Conservation (phyloP, 2,797 vertebrate genomes). For the Apodemus agrarius region DNA sequence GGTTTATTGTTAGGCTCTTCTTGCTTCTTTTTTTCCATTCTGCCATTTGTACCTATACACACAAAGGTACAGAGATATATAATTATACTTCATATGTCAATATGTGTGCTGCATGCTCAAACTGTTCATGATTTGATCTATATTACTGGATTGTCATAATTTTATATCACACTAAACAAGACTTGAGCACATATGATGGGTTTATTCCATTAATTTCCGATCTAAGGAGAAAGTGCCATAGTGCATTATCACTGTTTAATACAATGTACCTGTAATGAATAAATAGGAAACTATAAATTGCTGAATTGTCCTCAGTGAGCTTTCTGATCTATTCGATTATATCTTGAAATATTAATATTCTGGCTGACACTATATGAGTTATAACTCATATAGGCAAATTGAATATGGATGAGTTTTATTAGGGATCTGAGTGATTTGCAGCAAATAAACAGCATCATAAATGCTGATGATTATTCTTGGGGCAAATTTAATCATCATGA, state of each 20-base stretch:
- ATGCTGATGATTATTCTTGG: conserved; percentile 56
- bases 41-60: neutral
- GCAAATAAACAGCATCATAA: conserved; percentile 73
- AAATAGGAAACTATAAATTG: conserved; percentile 71
- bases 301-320: conserved; percentile 56
- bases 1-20: neutral
- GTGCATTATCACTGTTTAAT: conserved; percentile 37
- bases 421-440: conserved; percentile 62
- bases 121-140: conserved; percentile 1
- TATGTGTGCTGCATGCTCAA: neutral
- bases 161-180: conserved; percentile 23
- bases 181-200: neutral
- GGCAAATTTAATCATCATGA: conserved; percentile 61
- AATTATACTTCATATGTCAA: conserved; percentile 18
- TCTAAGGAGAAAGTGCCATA: conserved; percentile 21
- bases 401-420: conserved; percentile 74
- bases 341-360: conserved; percentile 74
- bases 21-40: neutral
- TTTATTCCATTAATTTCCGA: conserved; percentile 46
- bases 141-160: neutral
- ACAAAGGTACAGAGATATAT: neutral
- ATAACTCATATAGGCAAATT: conserved; percentile 54
- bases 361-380: conserved; percentile 36
- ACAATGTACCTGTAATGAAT: conserved; percentile 50
- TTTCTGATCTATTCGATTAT: conserved; percentile 69